Evolutionary conservation across 1,140 invertebrate genomes (phyloP).

Genomic region (Aphidius gifuensis): DNA sequence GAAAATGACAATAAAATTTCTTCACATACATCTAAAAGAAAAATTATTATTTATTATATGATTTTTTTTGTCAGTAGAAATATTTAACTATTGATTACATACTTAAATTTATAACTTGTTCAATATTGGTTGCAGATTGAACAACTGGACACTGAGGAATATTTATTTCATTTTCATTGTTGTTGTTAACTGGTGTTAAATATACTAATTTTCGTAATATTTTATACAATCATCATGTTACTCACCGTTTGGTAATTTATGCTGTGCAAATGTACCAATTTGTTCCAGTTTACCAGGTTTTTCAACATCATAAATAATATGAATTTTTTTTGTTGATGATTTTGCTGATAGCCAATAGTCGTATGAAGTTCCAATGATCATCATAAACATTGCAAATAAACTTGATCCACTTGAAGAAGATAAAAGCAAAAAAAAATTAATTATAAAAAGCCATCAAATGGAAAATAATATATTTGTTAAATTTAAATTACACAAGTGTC

Average conservation of each 20-base stretch:
- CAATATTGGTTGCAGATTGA: constrained; percentile 47
- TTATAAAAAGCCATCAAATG: constrained; percentile 7
- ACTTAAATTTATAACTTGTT: constrained; percentile 38
- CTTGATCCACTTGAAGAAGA: constrained; percentile 59
- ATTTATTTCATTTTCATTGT: constrained; percentile 61
- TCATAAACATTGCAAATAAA: constrained; percentile 55
- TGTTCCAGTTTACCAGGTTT: constrained; percentile 49
- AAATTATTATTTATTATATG: not conserved
- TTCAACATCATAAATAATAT: constrained; percentile 44
- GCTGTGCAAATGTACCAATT: constrained; percentile 32
- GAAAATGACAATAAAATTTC: constrained; percentile 79
- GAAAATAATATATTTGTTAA: constrained; percentile 2
- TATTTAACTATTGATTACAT: not conserved
- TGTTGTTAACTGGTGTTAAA: constrained; percentile 51
- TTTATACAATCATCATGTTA: constrained; percentile 1
- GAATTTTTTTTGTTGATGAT: constrained; percentile 27
- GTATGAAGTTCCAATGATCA: constrained; percentile 58
- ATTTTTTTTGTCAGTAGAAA: not conserved
- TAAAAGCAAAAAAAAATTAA: constrained; percentile 25
- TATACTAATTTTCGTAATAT: not conserved
- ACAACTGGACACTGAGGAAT: constrained; percentile 30
- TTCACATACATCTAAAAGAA: constrained; percentile 58
- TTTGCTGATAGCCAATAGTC: constrained; percentile 46
- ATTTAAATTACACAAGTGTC: constrained; percentile 63
- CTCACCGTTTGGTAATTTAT: constrained; percentile 46